Evolutionary conservation across 2,888 invertebrate species (phyloP).

Genomic region (Andrena chrysosceles): DNA sequence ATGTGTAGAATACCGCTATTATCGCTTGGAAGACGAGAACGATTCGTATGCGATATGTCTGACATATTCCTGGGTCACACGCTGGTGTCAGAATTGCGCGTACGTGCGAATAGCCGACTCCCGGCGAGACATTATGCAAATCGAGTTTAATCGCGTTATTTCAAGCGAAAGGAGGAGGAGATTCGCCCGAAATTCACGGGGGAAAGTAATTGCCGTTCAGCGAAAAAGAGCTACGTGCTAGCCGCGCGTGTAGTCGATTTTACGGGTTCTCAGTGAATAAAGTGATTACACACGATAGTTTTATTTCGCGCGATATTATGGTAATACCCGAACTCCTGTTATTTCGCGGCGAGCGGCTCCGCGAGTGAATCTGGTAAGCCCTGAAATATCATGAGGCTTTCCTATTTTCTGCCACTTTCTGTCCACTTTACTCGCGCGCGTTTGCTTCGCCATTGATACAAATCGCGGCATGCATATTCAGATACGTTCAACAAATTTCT

Average conservation of each 20-base stretch:
- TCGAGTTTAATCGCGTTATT: conserved; percentile 55
- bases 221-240: conserved; percentile 23
- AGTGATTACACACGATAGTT: conserved; percentile 42
- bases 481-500: conserved; percentile 5
- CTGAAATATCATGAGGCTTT: conserved; percentile 21
- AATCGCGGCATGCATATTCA: conserved; percentile 43
- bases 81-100: conserved; percentile 31
- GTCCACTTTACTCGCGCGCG: background rate
- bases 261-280: conserved; percentile 24
- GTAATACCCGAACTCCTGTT: conserved; percentile 32
- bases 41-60: conserved; percentile 38
- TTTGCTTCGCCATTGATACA: conserved; percentile 14
- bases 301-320: conserved; percentile 39
- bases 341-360: conserved; percentile 3
- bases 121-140: conserved; percentile 58
- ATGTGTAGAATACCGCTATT: conserved; percentile 41
- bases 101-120: conserved; percentile 9
- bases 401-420: conserved; percentile 18
- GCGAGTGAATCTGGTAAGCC: conserved; percentile 22
- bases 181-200: conserved; percentile 26
- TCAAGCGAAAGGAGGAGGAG: conserved; percentile 25
- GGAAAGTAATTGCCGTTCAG: conserved; percentile 35
- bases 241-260: conserved; percentile 27
- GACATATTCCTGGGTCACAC: conserved; percentile 35
- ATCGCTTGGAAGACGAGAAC: conserved; percentile 38